Percentiles rank a stretch among this genome's conserved stretches.
Conservation (phyloP, 2,888 invertebrate genomes). For the Caenorhabditis afra region DNA sequence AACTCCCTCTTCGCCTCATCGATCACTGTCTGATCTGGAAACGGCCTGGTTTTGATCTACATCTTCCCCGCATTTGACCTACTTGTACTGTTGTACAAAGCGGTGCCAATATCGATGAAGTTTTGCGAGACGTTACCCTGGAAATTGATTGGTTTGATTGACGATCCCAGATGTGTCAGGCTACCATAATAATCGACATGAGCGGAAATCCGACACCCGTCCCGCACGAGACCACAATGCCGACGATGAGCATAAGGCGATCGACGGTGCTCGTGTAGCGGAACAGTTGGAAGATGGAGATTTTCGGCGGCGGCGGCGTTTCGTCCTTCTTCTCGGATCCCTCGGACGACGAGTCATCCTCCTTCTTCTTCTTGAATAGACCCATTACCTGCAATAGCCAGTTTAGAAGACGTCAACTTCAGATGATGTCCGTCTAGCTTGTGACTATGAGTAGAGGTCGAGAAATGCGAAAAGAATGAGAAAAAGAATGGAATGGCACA, state of each 20-base stretch:
- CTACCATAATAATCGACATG: constrained; percentile 76
- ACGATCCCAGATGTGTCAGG: background rate
- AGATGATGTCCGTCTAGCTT: no score
- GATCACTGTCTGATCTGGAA: constrained; percentile 13
- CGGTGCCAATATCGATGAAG: constrained; percentile 62
- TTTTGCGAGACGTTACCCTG: constrained; percentile 71
- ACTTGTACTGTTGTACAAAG: constrained; percentile 35
- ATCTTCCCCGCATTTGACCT: no score
- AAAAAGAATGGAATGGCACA: no score
- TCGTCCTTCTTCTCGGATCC: constrained; percentile 33
- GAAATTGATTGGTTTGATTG: no score
- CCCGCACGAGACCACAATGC: constrained; percentile 67
- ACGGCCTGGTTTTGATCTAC: background rate
- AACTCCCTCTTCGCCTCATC: constrained; percentile 55
- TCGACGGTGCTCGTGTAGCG: constrained; percentile 72
- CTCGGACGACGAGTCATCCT: constrained; percentile 38
- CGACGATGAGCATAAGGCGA: constrained; percentile 68
- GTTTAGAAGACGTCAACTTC: no score
- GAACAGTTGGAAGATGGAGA: constrained; percentile 69
- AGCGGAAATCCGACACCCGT: constrained; percentile 75
- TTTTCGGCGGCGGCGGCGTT: constrained; percentile 51
- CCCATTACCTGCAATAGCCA: constrained; percentile 59
- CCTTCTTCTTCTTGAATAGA: constrained; percentile 52
- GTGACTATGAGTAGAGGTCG: no score
- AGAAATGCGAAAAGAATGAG: no score